These are phyloP conservation scores for Corythoichthys intestinalis DNA, from an alignment of 2,113 vertebrate species.

Conservation along the genomic window DNA sequence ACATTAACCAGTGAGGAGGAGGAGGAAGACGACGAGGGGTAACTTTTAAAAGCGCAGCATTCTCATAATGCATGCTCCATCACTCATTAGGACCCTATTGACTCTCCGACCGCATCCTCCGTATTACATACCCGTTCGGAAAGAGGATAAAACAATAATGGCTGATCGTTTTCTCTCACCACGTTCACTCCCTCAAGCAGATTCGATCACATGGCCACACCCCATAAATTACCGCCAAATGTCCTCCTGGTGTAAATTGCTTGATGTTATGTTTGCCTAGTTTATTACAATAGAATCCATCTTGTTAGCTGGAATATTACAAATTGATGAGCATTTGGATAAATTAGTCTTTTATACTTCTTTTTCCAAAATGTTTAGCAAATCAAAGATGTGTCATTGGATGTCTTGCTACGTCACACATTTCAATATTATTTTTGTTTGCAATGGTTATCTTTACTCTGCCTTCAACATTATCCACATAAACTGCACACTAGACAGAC, in stretches of 20 bases:
- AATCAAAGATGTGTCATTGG: too few species aligned
- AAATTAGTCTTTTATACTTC: too few species aligned
- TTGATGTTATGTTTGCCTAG: not conserved
- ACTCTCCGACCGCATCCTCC: conserved; percentile 12
- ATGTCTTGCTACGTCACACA: too few species aligned
- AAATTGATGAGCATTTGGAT: not conserved
- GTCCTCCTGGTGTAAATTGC: not conserved
- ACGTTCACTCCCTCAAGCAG: not conserved
- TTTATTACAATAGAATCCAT: not conserved
- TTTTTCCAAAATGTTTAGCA: too few species aligned
- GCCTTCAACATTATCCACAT: not conserved
- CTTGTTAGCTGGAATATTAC: not conserved
- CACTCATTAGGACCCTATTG: conserved; percentile 23
- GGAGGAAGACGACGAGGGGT: not conserved
- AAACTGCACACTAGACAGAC: not conserved
- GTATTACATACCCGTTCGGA: not conserved
- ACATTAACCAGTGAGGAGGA: conserved; percentile 7
- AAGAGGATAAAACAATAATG: conserved; percentile 1
- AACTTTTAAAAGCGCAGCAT: conserved; percentile 9
- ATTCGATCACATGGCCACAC: not conserved
- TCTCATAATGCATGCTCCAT: conserved; percentile 15
- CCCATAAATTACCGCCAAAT: not conserved
- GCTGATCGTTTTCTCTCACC: not conserved
- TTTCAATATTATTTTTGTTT: not conserved
- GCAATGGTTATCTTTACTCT: not conserved